These are phyloP conservation scores for Stylophora pistillata DNA, from an alignment of 64 coral and sea anemone species.

Conservation along the genomic window DNA sequence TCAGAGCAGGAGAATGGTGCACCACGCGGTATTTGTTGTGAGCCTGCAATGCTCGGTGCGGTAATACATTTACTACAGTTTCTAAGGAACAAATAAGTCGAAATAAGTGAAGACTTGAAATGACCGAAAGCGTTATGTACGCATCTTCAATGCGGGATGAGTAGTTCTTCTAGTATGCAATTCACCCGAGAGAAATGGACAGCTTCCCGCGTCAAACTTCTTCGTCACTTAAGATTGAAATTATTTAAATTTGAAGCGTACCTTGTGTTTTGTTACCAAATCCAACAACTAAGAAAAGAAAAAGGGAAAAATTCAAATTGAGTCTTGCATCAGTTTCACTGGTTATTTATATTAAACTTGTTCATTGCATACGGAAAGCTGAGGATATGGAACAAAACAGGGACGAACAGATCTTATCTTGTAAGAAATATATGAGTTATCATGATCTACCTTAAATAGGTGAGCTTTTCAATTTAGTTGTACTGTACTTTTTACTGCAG, in stretches of 20 bases:
- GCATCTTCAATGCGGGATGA: too few relatives aligned
- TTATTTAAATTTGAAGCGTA: background rate
- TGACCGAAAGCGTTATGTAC: background rate
- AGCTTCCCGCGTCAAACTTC: too few relatives aligned
- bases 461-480: background rate
- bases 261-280: background rate
- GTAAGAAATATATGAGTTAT: too few relatives aligned
- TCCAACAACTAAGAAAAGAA: background rate
- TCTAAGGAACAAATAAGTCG: background rate
- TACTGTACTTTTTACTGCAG: background rate
- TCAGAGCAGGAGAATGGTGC: conserved; percentile 71
- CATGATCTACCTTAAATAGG: too few relatives aligned
- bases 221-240: background rate
- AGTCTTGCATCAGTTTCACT: too few relatives aligned
- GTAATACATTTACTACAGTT: conserved; percentile 9
- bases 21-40: conserved; percentile 85
- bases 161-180: too few relatives aligned
- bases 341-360: too few relatives aligned
- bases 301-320: background rate
- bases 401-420: too few relatives aligned
- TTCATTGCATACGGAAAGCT: too few relatives aligned
- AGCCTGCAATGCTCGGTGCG: conserved; percentile 58
- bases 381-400: too few relatives aligned
- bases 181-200: too few relatives aligned
- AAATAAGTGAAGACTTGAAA: background rate